A percentile compares a stretch with the other conserved stretches of the same genome.
Evolutionary conservation across 2,888 invertebrate genomes (phyloP).

Genomic region (Lasioglossum zephyrum): DNA sequence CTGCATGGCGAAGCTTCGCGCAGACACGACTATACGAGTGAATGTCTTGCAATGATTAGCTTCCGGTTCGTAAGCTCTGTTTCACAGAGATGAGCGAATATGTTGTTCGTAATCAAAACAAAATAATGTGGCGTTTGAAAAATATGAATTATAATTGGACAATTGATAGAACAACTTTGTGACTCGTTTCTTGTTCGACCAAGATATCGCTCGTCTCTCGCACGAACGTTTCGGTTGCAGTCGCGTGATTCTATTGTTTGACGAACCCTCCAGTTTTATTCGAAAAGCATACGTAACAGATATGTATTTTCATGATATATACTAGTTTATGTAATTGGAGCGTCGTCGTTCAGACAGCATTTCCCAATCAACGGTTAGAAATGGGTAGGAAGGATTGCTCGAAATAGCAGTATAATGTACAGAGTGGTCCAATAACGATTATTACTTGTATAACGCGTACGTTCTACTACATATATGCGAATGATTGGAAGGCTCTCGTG

Average conservation of each 20-base stretch:
- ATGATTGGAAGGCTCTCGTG: not conserved
- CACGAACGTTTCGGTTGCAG: slow-evolving; percentile 27
- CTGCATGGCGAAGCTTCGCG: slow-evolving; percentile 13
- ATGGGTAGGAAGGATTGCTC: not conserved
- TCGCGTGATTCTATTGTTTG: slow-evolving; percentile 29
- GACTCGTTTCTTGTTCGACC: not conserved
- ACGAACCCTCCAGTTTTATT: slow-evolving; percentile 32
- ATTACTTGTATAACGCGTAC: not conserved
- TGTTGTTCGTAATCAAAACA: not conserved
- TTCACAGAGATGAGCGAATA: not conserved
- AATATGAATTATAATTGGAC: not conserved
- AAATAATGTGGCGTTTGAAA: not conserved
- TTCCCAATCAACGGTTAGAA: slow-evolving; percentile 11
- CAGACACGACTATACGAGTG: slow-evolving; percentile 13
- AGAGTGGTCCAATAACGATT: slow-evolving; percentile 3
- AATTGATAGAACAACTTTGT: not conserved
- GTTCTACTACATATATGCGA: not conserved
- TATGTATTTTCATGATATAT: slow-evolving; percentile 17
- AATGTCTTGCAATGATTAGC: not conserved
- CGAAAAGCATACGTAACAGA: not conserved
- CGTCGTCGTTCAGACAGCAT: not conserved
- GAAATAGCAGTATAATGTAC: not conserved
- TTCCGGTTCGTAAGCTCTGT: slow-evolving; percentile 19
- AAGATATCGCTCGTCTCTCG: not conserved
- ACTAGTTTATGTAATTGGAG: not conserved